Evolutionary conservation across 2,797 vertebrate genomes (phyloP).

Genomic region (Bucorvus abyssinicus): DNA sequence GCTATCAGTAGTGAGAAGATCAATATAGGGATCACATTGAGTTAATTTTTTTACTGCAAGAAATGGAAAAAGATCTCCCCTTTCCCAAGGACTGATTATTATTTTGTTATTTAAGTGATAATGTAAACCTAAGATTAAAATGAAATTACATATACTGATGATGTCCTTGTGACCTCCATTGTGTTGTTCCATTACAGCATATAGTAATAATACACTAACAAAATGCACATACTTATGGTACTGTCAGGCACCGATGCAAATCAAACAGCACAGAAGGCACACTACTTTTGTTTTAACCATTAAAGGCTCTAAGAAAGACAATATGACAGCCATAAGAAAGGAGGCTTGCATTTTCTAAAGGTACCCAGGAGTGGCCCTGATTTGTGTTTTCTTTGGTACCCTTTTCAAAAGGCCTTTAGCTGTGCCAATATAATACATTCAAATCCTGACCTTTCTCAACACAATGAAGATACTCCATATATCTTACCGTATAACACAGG

Average conservation of each 20-base stretch:
- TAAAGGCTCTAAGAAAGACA: slow-evolving; percentile 54
- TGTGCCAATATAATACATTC: slow-evolving; percentile 37
- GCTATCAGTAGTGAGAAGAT: not conserved
- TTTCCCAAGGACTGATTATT: slow-evolving; percentile 33
- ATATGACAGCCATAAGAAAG: slow-evolving; percentile 10
- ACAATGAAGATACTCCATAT: slow-evolving; percentile 66
- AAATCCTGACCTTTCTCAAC: slow-evolving; percentile 57
- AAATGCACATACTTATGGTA: not conserved
- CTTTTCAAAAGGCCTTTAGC: slow-evolving; percentile 45
- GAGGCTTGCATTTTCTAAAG: slow-evolving; percentile 2
- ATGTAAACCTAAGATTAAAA: slow-evolving; percentile 65
- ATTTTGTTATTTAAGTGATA: slow-evolving; percentile 70
- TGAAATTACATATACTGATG: slow-evolving; percentile 48
- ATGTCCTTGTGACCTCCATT: slow-evolving; percentile 57
- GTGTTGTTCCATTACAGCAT: slow-evolving; percentile 39
- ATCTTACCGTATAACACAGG: slow-evolving; percentile 33
- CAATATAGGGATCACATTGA: not conserved
- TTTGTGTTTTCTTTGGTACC: slow-evolving; percentile 19
- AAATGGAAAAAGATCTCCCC: not conserved
- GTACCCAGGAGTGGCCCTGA: slow-evolving; percentile 25
- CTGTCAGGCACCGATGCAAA: slow-evolving; percentile 26
- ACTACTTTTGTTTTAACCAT: slow-evolving; percentile 59
- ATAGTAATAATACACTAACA: slow-evolving; percentile 51
- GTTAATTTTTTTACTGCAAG: slow-evolving; percentile 52
- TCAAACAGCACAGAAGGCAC: not conserved